Evolutionary conservation across 1,140 invertebrate genomes (phyloP), one percentile per base, ranked within the genome.

Genomic region (Copidosoma floridanum): DNA sequence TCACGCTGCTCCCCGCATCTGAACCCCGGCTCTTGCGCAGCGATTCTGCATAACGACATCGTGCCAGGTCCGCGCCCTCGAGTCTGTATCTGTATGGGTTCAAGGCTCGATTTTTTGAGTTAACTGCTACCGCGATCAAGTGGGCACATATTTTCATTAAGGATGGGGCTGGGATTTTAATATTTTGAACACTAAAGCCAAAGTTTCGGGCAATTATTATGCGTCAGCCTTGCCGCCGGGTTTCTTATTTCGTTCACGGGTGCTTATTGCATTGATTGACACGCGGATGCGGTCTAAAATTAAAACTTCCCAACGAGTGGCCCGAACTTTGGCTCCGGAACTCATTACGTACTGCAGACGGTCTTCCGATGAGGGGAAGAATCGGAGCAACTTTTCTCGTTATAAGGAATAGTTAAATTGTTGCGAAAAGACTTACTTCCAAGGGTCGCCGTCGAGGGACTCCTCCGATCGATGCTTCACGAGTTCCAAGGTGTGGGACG

Each of bases 361-460:
- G n/a, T 20, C n/a, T 50, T 50, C 1, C 2, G n/a, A 6, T 14
- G 32, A 8, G 32, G 32, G 32, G 14, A 47, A 37, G 32, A 40
- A 51, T 37, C 20, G 27, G 41, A 51, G 12, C 37, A 58, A 47
- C 5, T 41, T 51, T 32, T 23, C 26, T 51, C n/a, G 21, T 40
- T 51, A 51, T 32, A 51, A 56, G 1, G 5, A 23, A 16, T 5
- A 3, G 8, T 29, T 20, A 23, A 29, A 48, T 38, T 40, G 23
- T 50, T 12, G 11, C 26, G 35, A 40, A 7, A 52, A 52, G 8
- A 66, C 68, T 65, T 69, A 79, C 71, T 75, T 71, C 72, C 79
- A 78, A 64, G 79, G 78, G 74, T 80, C 77, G n/a, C 77, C 77
- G 46, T 75, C 76, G 29, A 81, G 59, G 12, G 76, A 80, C 47